phyloP scores from a whole-genome alignment of 2,113 vertebrate genomes.

The Pithys albifrons region DNA sequence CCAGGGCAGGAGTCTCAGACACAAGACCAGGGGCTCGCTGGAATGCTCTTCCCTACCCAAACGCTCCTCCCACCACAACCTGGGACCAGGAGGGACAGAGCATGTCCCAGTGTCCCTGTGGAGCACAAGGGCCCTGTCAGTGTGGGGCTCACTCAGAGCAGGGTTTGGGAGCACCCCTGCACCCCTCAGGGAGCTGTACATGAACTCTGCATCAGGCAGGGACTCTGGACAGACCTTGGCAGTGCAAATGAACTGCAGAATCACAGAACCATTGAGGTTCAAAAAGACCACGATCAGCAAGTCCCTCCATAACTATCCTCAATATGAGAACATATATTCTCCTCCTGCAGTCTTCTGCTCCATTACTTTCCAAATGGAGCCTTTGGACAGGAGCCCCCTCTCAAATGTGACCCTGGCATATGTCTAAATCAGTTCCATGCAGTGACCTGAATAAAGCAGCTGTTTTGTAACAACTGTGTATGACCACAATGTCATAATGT shows the following conservation, averaged over 20 bases:
- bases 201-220: too few species aligned
- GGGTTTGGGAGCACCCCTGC: neutral
- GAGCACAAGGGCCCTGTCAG: accelerated
- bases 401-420: accelerated
- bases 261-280: neutral
- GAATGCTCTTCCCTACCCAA: neutral
- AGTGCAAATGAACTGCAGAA: neutral
- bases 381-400: neutral
- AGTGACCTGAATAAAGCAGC: neutral
- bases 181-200: accelerated
- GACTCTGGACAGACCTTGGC: neutral
- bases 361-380: accelerated
- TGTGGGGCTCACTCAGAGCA: neutral
- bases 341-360: neutral
- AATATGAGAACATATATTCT: neutral
- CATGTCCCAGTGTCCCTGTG: accelerated
- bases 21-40: accelerated
- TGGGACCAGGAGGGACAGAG: neutral
- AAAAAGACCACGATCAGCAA: neutral
- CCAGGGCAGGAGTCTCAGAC: neutral
- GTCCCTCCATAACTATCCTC: neutral
- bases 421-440: neutral
- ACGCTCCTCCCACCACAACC: neutral
- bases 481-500: neutral
- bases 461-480: neutral